Percentiles rank a stretch among this genome's conserved stretches.
phyloP scores from a whole-genome alignment of 2,797 vertebrate species.

The Ataeniobius toweri region DNA sequence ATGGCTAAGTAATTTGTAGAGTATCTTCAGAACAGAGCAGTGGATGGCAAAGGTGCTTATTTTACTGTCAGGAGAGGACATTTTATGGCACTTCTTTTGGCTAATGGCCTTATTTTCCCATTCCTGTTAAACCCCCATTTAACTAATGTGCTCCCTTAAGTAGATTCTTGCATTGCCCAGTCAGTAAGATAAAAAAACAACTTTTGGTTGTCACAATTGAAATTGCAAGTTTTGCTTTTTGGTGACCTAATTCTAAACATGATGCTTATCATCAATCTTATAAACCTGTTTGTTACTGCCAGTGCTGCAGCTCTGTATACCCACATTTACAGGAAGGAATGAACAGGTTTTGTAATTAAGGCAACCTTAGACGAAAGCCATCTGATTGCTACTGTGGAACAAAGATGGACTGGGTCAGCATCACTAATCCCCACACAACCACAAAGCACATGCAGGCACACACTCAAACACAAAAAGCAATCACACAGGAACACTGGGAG shows the following conservation, averaged over 20 bases:
- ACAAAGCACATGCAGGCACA: background rate
- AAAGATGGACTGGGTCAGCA: conserved; percentile 38
- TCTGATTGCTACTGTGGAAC: conserved; percentile 53
- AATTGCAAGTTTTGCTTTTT: background rate
- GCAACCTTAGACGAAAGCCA: conserved; percentile 49
- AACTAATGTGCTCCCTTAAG: conserved; percentile 10
- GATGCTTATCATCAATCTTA: background rate
- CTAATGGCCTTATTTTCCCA: conserved; percentile 21
- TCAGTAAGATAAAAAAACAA: background rate
- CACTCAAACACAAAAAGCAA: background rate
- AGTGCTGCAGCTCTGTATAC: background rate
- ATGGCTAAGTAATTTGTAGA: conserved; percentile 48
- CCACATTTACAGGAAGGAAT: conserved; percentile 18
- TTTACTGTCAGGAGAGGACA: conserved; percentile 30
- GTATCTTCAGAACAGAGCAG: conserved; percentile 34
- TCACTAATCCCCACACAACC: conserved; percentile 20
- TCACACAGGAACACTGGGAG: conserved; percentile 17
- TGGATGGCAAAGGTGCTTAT: conserved; percentile 32
- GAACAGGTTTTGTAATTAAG: conserved; percentile 57
- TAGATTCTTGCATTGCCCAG: background rate
- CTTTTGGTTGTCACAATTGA: background rate
- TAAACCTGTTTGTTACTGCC: background rate
- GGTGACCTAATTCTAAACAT: background rate
- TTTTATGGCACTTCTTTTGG: conserved; percentile 19
- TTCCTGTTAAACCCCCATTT: background rate